These are phyloP conservation scores for Megalonaias nervosa DNA, from an alignment of 1,140 invertebrate genomes.

Conservation along the genomic window DNA sequence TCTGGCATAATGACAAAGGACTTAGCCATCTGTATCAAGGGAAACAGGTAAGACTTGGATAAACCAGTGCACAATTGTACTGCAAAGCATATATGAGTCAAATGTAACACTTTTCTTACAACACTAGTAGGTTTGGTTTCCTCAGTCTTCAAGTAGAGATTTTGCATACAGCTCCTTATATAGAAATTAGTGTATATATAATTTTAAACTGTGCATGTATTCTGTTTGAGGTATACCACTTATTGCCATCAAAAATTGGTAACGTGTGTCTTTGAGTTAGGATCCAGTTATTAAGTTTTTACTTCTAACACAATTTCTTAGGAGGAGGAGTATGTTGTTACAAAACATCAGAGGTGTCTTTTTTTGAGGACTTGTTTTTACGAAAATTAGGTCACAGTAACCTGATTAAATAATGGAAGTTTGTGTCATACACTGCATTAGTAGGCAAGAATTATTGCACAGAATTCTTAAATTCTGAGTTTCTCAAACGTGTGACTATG, in stretches of 20 bases:
- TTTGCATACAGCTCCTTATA: not conserved
- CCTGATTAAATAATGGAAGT: too few relatives aligned
- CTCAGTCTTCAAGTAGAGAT: not conserved
- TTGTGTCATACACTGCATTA: too few relatives aligned
- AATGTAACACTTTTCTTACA: not conserved
- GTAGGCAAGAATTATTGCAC: too few relatives aligned
- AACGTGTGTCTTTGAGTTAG: not conserved
- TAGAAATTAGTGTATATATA: not conserved
- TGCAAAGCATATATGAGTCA: not conserved
- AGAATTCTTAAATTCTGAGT: too few relatives aligned
- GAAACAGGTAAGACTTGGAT: slow-evolving; percentile 69
- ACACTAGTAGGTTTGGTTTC: not conserved
- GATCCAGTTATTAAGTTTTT: too few relatives aligned
- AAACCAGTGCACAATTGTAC: not conserved
- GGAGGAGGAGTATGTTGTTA: too few relatives aligned
- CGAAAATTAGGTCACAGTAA: too few relatives aligned
- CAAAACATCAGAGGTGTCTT: too few relatives aligned
- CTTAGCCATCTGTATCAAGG: slow-evolving; percentile 98
- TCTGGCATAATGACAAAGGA: slow-evolving; percentile 98
- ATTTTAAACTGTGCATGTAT: not conserved
- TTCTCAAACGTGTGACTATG: too few relatives aligned
- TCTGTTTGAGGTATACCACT: not conserved
- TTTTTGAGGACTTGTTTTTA: too few relatives aligned
- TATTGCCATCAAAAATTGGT: not conserved
- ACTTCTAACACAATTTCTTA: too few relatives aligned